Conservation (phyloP, 1,140 invertebrate species). For the Drosophila bocqueti region DNA sequence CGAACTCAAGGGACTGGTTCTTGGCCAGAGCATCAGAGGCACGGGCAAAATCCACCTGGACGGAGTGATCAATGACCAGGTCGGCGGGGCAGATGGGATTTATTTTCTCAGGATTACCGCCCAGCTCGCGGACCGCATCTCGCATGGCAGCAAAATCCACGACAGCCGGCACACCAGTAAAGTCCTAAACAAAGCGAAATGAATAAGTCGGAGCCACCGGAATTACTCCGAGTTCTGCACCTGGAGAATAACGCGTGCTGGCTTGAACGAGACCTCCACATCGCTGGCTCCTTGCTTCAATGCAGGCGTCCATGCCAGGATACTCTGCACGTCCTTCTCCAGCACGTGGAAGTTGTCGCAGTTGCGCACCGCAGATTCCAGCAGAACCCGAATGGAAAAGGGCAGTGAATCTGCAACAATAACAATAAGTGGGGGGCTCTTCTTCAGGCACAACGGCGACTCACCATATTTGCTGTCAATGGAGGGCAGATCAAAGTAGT, state of each 20-base stretch:
- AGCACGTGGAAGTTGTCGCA: conserved; percentile 98
- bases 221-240: conserved; percentile 82
- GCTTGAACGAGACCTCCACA: conserved; percentile 97
- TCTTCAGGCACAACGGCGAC: conserved; percentile 23
- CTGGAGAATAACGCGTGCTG: conserved; percentile 97
- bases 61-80: conserved; percentile 98
- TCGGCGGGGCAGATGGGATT: conserved; percentile 99
- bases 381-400: conserved; percentile 95
- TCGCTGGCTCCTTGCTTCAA: conserved; percentile 87
- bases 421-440: not conserved
- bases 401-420: conserved; percentile 89
- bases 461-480: conserved; percentile 92
- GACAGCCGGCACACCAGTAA: conserved; percentile 98
- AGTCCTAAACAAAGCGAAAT: conserved; percentile 88
- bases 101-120: conserved; percentile 96
- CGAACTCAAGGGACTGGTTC: conserved; percentile 98
- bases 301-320: conserved; percentile 95
- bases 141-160: conserved; percentile 99
- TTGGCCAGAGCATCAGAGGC: conserved; percentile 95
- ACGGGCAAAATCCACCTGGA: conserved; percentile 97
- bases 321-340: conserved; percentile 94
- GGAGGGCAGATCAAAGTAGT: conserved; percentile 91
- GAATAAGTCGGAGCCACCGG: too few species aligned
- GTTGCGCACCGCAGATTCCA: conserved; percentile 98
- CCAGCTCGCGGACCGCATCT: conserved; percentile 95